Evolutionary conservation across 1,140 invertebrate species (phyloP).

Genomic region (Drosophila subobscura): DNA sequence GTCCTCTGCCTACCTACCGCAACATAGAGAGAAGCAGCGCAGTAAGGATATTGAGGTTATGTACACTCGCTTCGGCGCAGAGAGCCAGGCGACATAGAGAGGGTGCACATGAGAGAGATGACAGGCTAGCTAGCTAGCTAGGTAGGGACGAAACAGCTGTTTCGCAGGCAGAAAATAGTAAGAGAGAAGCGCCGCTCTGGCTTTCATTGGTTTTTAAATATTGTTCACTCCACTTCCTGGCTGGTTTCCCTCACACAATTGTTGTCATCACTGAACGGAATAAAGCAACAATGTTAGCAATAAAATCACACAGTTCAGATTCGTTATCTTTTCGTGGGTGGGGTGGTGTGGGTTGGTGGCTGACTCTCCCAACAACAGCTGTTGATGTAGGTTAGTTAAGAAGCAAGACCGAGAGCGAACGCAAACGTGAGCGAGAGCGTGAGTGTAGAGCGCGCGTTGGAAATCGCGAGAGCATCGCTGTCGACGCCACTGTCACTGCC

Average conservation of each 20-base stretch:
- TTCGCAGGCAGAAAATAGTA: conserved; percentile 14
- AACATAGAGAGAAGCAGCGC: conserved; percentile 53
- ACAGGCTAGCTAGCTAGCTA: neutral
- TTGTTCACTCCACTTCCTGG: neutral
- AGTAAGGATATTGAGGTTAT: conserved; percentile 67
- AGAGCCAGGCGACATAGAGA: neutral
- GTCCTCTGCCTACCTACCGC: conserved; percentile 63
- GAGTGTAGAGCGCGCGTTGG: conserved; percentile 8
- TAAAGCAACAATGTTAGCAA: conserved; percentile 20
- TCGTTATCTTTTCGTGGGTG: neutral
- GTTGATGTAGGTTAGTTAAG: conserved; percentile 81
- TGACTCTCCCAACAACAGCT: conserved; percentile 51
- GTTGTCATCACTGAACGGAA: neutral
- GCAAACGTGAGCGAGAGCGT: conserved; percentile 2
- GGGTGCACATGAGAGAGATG: conserved; percentile 23
- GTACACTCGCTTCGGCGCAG: conserved; percentile 73
- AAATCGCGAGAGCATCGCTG: conserved; percentile 14
- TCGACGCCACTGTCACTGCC: conserved; percentile 17
- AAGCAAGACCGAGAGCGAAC: conserved; percentile 4
- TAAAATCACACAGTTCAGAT: neutral
- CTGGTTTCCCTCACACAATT: too few relatives aligned
- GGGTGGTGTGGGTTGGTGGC: conserved; percentile 52
- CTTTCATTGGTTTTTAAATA: conserved; percentile 41
- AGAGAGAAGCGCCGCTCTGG: neutral
- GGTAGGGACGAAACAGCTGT: conserved; percentile 26